phyloP scores from a whole-genome alignment of 2,113 vertebrate species.

The Struthio camelus region DNA sequence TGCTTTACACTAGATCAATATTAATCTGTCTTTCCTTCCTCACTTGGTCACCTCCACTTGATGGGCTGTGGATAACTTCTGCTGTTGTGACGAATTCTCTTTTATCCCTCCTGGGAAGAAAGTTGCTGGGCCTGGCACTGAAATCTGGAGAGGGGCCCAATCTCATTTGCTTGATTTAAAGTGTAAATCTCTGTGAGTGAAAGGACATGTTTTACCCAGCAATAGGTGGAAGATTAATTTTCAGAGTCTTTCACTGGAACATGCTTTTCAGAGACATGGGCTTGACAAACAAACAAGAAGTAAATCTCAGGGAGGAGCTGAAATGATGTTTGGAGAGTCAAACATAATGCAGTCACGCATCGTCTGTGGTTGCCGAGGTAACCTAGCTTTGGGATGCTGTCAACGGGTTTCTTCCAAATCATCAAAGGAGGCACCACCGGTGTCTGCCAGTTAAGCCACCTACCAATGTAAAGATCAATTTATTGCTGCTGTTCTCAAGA shows the following conservation, averaged over 20 bases:
- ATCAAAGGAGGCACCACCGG: neutral
- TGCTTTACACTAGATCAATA: neutral
- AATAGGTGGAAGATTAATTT: slow-evolving; percentile 48
- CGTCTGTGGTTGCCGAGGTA: slow-evolving; percentile 58
- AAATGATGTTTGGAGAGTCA: slow-evolving; percentile 41
- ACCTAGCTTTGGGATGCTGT: slow-evolving; percentile 30
- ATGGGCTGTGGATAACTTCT: neutral
- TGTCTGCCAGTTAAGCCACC: slow-evolving; percentile 38
- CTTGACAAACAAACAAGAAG: slow-evolving; percentile 61
- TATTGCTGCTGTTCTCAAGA: neutral
- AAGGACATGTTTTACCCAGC: slow-evolving; percentile 23
- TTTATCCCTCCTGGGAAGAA: neutral
- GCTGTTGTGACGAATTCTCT: neutral
- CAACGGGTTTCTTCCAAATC: slow-evolving; percentile 45
- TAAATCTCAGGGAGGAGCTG: slow-evolving; percentile 51
- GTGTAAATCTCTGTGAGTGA: slow-evolving; percentile 17
- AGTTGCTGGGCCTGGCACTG: neutral
- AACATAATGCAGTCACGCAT: slow-evolving; percentile 51
- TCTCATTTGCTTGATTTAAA: slow-evolving; percentile 48
- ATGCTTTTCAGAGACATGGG: slow-evolving; percentile 21
- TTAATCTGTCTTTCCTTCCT: neutral
- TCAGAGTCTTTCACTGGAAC: neutral
- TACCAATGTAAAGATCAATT: slow-evolving; percentile 35
- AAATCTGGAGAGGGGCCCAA: slow-evolving; percentile 22
- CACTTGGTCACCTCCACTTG: neutral